Conservation (phyloP, 1,140 invertebrate genomes). For the Teleogryllus occipitalis region DNA sequence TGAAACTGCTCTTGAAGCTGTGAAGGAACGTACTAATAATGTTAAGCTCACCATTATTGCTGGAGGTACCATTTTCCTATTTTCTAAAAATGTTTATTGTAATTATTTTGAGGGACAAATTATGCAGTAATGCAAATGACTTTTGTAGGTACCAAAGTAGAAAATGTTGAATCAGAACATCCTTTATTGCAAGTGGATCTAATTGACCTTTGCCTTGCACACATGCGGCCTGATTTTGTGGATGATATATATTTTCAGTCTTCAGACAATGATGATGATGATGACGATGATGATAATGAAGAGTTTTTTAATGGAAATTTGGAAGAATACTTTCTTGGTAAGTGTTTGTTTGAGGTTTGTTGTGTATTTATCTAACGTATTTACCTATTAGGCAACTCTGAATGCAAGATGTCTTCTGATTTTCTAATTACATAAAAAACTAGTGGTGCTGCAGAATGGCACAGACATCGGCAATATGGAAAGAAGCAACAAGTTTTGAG, state of each 20-base stretch:
- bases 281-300: conserved; percentile 11
- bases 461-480: too few species aligned
- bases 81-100: not conserved
- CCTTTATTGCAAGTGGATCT: conserved; percentile 15
- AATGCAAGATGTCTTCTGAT: too few species aligned
- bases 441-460: too few species aligned
- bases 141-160: conserved; percentile 3
- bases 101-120: not conserved
- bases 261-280: conserved; percentile 6
- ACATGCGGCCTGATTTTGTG: conserved; percentile 19
- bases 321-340: conserved; percentile 7
- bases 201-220: conserved; percentile 16
- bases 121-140: not conserved
- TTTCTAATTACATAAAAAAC: too few species aligned
- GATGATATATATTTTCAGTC: conserved; percentile 15
- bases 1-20: conserved; percentile 12
- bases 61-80: conserved; percentile 9
- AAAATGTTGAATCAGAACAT: conserved; percentile 7
- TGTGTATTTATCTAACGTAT: too few species aligned
- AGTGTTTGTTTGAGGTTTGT: not conserved
- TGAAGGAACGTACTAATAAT: conserved; percentile 17
- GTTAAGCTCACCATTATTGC: conserved; percentile 10
- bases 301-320: conserved; percentile 12
- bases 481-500: too few species aligned
- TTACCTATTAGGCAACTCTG: too few species aligned